Conservation (phyloP, 2,888 invertebrate genomes). For the Monoplex corrugatus region DNA sequence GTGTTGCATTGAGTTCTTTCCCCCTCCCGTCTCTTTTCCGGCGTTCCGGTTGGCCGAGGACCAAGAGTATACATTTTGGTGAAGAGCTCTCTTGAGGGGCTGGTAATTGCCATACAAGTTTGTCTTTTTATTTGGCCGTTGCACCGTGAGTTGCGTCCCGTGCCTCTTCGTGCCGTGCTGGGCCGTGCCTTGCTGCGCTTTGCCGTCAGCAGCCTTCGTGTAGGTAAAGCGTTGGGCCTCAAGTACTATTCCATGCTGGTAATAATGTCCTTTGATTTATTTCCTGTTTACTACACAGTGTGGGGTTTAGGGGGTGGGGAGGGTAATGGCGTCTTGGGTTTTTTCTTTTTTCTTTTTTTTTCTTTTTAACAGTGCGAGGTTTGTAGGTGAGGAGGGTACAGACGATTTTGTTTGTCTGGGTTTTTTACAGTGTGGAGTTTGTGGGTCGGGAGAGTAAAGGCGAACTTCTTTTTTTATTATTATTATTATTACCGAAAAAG, state of each 20-base stretch:
- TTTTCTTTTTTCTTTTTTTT: not conserved
- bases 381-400: no score
- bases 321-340: not conserved
- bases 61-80: slow-evolving; percentile 24
- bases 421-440: not conserved
- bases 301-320: no score
- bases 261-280: not conserved
- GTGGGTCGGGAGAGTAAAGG: not conserved
- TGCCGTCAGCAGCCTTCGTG: no score
- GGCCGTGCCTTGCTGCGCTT: no score
- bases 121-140: not conserved
- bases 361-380: no score
- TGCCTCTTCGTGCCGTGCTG: no score
- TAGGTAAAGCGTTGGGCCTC: no score
- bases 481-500: no score
- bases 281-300: slow-evolving; percentile 26
- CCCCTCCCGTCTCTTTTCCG: not conserved
- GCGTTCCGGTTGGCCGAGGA: slow-evolving; percentile 36
- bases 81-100: slow-evolving; percentile 41
- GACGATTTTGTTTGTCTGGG: no score
- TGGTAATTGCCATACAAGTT: slow-evolving; percentile 38
- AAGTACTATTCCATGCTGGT: slow-evolving; percentile 27
- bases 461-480: not conserved
- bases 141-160: not conserved
- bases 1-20: slow-evolving; percentile 16